Conservation (phyloP, 2,113 vertebrate species). For the Sebastes fasciatus region DNA sequence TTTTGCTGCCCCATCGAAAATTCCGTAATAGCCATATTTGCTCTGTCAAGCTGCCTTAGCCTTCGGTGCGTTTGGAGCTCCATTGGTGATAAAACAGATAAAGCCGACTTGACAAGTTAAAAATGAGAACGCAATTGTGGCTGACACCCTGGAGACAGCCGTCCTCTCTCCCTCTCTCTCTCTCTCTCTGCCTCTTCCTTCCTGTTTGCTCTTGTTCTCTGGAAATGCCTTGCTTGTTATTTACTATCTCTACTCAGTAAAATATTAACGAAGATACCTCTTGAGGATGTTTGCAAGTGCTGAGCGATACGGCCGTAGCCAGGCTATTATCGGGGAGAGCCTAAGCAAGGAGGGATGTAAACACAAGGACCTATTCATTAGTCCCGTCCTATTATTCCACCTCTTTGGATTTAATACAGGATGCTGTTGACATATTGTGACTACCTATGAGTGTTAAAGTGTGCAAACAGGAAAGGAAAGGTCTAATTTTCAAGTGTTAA, state of each 20-base stretch:
- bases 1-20: constrained; percentile 42
- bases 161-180: constrained; percentile 27
- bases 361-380: constrained; percentile 55
- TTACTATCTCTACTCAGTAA: constrained; percentile 60
- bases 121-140: constrained; percentile 75
- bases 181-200: constrained; percentile 13
- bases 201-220: constrained; percentile 57
- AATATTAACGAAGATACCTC: constrained; percentile 73
- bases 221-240: constrained; percentile 65
- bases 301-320: constrained; percentile 37
- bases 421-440: neutral
- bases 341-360: constrained; percentile 39
- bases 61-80: constrained; percentile 57
- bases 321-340: constrained; percentile 45
- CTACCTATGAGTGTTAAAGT: neutral
- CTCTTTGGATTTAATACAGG: constrained; percentile 25
- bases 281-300: constrained; percentile 62
- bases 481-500: neutral
- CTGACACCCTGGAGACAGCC: constrained; percentile 67
- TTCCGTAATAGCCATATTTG: constrained; percentile 57
- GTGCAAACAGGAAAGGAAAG: neutral
- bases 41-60: constrained; percentile 66
- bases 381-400: constrained; percentile 22
- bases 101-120: constrained; percentile 78
- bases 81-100: constrained; percentile 76